Conservation (phyloP, 1,140 invertebrate species). For the Cydia strobilella region DNA sequence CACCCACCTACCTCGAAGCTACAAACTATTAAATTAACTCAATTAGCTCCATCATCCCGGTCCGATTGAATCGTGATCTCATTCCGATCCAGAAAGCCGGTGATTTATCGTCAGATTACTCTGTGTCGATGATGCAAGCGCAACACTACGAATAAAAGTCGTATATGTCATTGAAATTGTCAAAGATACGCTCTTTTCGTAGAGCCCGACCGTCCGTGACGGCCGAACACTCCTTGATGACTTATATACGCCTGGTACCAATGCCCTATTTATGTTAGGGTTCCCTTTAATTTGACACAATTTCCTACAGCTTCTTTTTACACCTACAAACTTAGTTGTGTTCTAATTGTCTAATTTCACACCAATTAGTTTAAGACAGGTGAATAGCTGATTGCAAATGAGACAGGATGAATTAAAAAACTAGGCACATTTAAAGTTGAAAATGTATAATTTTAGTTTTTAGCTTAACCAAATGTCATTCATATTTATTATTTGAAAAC, state of each 20-base stretch:
- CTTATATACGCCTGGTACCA: constrained; percentile 43
- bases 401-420: too few species aligned
- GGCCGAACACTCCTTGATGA: constrained; percentile 70
- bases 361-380: too few species aligned
- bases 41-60: constrained; percentile 65
- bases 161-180: constrained; percentile 13
- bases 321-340: too few species aligned
- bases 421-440: too few species aligned
- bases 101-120: constrained; percentile 73
- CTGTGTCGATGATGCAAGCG: constrained; percentile 66
- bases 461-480: too few species aligned
- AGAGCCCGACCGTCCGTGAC: constrained; percentile 59
- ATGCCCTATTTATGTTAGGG: constrained; percentile 55
- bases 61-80: constrained; percentile 70
- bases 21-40: constrained; percentile 33
- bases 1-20: constrained; percentile 15
- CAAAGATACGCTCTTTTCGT: constrained; percentile 7
- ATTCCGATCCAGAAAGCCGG: constrained; percentile 67
- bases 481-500: too few species aligned
- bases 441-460: too few species aligned
- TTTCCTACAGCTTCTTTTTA: neutral
- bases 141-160: constrained; percentile 1
- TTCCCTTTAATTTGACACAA: constrained; percentile 15
- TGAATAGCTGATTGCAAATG: too few species aligned
- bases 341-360: too few species aligned